These are phyloP conservation scores for Drosophila antonietae DNA, from an alignment of 2,888 invertebrate genomes.

Conservation along the genomic window DNA sequence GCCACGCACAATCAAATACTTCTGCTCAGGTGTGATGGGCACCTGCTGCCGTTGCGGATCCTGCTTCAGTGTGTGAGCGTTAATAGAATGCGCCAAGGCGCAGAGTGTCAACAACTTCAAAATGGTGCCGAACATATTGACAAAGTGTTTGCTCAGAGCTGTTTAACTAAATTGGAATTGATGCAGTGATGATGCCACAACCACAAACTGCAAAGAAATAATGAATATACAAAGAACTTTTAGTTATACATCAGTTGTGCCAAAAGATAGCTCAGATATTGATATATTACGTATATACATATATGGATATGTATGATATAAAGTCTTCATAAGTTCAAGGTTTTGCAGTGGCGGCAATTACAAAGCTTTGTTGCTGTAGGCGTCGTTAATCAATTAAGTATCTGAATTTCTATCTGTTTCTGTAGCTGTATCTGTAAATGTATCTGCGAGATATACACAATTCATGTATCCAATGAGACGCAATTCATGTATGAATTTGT, in stretches of 20 bases:
- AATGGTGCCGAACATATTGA: conserved; percentile 73
- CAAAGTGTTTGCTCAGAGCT: neutral
- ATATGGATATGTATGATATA: neutral
- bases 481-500: conserved; percentile 55
- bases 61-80: conserved; percentile 59
- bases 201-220: conserved; percentile 67
- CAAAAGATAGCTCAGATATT: neutral
- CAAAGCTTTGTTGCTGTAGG: conserved; percentile 48
- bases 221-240: neutral
- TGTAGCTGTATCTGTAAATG: conserved; percentile 25
- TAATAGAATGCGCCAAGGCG: conserved; percentile 77
- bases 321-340: conserved; percentile 66
- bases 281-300: neutral
- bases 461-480: conserved; percentile 27
- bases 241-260: neutral
- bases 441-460: conserved; percentile 36
- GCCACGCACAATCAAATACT: conserved; percentile 76
- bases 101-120: conserved; percentile 76
- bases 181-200: conserved; percentile 53
- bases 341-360: conserved; percentile 59
- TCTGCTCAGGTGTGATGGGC: conserved; percentile 50
- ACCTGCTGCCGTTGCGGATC: conserved; percentile 15
- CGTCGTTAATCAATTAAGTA: conserved; percentile 74
- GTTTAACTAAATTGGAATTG: neutral
- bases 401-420: conserved; percentile 14